These are phyloP conservation scores for Drosophila macrospina DNA, from an alignment of 2,888 invertebrate genomes.

Conservation along the genomic window DNA sequence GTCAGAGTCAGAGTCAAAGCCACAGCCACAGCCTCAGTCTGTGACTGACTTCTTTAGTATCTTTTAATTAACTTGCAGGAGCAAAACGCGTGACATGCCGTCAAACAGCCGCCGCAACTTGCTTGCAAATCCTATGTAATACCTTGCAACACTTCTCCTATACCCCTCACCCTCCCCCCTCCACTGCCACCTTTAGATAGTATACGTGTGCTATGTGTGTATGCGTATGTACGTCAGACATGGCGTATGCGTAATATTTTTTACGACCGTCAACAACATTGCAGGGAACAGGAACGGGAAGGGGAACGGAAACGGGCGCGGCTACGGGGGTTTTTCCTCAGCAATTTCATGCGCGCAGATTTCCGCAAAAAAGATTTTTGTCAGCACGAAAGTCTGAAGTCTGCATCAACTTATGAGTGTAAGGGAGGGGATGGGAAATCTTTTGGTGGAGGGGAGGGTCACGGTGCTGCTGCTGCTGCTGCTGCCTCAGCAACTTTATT, in stretches of 20 bases:
- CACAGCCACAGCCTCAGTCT: constrained; percentile 10
- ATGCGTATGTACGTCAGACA: constrained; percentile 51
- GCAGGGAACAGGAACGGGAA: constrained; percentile 2
- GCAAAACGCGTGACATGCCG: constrained; percentile 56
- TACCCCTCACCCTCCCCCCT: too few relatives aligned
- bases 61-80: constrained; percentile 79
- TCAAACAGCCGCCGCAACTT: constrained; percentile 43
- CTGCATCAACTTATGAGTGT: constrained; percentile 52
- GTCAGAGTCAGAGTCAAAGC: background rate
- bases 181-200: background rate
- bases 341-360: constrained; percentile 52
- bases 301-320: background rate
- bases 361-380: constrained; percentile 59
- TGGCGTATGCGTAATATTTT: constrained; percentile 67
- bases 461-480: too few relatives aligned
- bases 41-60: constrained; percentile 77
- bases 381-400: constrained; percentile 62
- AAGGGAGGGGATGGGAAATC: background rate
- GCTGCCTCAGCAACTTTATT: constrained; percentile 61
- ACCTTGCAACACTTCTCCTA: constrained; percentile 46
- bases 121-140: constrained; percentile 56
- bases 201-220: constrained; percentile 12
- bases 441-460: background rate
- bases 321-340: constrained; percentile 23
- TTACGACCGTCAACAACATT: constrained; percentile 55